Evolutionary conservation across 2,113 vertebrate species (phyloP).

Genomic region (Thunnus thynnus): DNA sequence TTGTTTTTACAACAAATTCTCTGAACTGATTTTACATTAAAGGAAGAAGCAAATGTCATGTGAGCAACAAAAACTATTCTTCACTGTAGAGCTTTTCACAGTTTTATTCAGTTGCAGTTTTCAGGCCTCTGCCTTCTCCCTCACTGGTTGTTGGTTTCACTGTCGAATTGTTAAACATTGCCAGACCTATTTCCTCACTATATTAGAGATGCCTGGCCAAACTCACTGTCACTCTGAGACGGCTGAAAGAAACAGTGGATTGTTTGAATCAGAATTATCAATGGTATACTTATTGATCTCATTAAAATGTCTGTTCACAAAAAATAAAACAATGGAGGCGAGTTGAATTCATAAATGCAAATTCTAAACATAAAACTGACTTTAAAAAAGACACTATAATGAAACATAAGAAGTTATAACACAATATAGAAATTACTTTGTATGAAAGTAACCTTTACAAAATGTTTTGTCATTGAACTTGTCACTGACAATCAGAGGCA

Average conservation of each 20-base stretch:
- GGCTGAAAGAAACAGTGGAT: slow-evolving; percentile 26
- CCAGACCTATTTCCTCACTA: neutral
- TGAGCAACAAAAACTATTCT: neutral
- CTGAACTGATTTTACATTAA: neutral
- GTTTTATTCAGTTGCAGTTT: slow-evolving; percentile 4
- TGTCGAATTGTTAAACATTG: neutral
- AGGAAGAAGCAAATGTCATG: neutral
- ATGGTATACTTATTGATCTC: neutral
- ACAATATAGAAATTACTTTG: neutral
- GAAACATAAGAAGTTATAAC: neutral
- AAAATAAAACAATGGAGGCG: neutral
- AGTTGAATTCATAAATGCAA: neutral
- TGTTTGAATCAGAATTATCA: neutral
- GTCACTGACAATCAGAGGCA: neutral
- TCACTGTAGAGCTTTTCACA: neutral
- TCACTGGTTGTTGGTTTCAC: neutral
- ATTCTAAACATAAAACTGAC: too few species aligned
- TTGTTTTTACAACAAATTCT: neutral
- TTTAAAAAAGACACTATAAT: neutral
- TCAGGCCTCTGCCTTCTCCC: neutral
- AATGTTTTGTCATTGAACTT: neutral
- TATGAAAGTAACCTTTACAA: neutral
- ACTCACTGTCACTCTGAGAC: slow-evolving; percentile 16
- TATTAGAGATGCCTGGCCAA: neutral
- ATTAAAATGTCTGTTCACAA: neutral